These are phyloP conservation scores for Pectinophora gossypiella DNA, from an alignment of 1,140 invertebrate species.

Conservation along the genomic window DNA sequence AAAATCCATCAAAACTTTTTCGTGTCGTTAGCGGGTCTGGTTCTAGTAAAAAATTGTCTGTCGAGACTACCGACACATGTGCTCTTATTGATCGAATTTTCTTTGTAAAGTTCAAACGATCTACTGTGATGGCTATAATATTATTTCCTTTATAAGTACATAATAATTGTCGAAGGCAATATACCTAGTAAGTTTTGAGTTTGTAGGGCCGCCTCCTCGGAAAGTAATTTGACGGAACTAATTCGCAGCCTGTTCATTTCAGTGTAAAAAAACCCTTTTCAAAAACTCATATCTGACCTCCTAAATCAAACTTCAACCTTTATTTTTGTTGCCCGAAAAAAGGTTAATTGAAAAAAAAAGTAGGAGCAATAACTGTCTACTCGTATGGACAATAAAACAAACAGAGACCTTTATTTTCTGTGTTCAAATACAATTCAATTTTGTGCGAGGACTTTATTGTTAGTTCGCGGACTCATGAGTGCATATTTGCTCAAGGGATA, in stretches of 20 bases:
- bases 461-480: conserved; percentile 39
- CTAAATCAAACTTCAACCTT: neutral
- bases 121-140: too few species aligned
- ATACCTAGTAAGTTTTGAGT: too few species aligned
- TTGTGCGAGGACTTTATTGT: conserved; percentile 30
- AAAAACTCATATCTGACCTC: neutral
- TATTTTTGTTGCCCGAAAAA: too few species aligned
- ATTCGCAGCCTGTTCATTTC: neutral
- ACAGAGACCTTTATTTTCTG: conserved; percentile 26
- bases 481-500: conserved; percentile 45
- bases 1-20: conserved; percentile 57
- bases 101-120: conserved; percentile 10
- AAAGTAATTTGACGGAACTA: too few species aligned
- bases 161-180: too few species aligned
- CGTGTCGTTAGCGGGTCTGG: conserved; percentile 42
- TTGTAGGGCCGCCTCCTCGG: too few species aligned
- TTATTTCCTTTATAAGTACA: too few species aligned
- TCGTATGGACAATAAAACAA: conserved; percentile 27
- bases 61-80: conserved; percentile 17
- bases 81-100: conserved; percentile 15
- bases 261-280: neutral
- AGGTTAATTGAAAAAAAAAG: conserved; percentile 14
- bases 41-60: conserved; percentile 24
- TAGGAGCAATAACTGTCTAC: conserved; percentile 1
- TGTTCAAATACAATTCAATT: conserved; percentile 37